Base-by-base conservation (phyloP, 2,888 invertebrate species). In the Melolontha melolontha region DNA sequence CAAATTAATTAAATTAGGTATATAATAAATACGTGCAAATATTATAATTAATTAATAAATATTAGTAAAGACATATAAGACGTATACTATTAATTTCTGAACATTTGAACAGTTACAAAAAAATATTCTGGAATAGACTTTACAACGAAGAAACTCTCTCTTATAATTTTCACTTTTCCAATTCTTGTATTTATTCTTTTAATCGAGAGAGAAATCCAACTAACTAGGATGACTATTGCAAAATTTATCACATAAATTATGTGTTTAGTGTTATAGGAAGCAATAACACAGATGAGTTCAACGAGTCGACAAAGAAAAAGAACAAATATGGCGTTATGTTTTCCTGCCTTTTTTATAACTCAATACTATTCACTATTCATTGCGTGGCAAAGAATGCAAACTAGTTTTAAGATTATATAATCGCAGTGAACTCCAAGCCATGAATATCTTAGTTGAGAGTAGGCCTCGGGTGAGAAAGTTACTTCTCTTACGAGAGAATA, bases 381-480 rank as follows among this genome's bases (percentile, higher is more conserved):
- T 14, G n/a, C 44, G 14, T 27, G 14, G 29, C 42, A 59, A 64
- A 64, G 64, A 64, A 64, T 64, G 51, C 51, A 47, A 64, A 52
- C 51, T 42, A 64, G 51, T 52, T 52, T 64, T 34, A n/a, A 51
- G 51, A 64, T 64, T 64, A 64, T 64, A 64, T 64, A 64, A 64
- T 51, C 64, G 41, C 51, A 12, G 51, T 41, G 27, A 52, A 64
- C 44, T 44, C 44, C 44, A 44, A 44, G 44, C 59, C 27, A 10
- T 59, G 59, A 44, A 59, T 42, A 42, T 66, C 57, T 66, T 57
- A 66, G 57, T 66, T 66, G 66, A 66, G 57, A 66, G 57, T 57
- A 41, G 17, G 57, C 66, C 57, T 49, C 66, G 49, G 66, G 57
- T 66, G 57, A 57, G 66, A 66, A 66, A 66, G 57, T 57, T 66